Evolutionary conservation across 2,888 invertebrate genomes (phyloP).

Genomic region (Tetragnatha montana): DNA sequence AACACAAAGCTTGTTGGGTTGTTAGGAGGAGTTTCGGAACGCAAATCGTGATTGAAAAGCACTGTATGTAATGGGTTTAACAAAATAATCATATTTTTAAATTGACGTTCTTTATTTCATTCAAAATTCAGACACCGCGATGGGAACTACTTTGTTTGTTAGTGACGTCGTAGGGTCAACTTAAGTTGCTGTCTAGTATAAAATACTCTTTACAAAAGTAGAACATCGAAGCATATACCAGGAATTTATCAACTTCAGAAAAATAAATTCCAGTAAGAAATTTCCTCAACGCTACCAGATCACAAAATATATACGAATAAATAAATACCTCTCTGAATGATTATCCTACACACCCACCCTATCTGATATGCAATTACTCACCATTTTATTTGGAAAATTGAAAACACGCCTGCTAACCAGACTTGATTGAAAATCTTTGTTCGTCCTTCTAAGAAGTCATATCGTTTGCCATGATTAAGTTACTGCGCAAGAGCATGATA

Average conservation of each 20-base stretch:
- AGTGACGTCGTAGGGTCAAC: too few species aligned
- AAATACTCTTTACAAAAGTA: not conserved
- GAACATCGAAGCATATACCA: not conserved
- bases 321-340: not conserved
- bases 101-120: too few species aligned
- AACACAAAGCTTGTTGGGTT: too few species aligned
- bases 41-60: too few species aligned
- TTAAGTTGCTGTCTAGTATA: too few species aligned
- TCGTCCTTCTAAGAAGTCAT: not conserved
- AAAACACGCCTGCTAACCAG: not conserved
- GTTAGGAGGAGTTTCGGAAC: too few species aligned
- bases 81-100: too few species aligned
- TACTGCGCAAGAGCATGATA: constrained; percentile 28
- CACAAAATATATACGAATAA: not conserved
- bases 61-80: too few species aligned
- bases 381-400: not conserved
- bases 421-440: constrained; percentile 37
- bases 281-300: not conserved
- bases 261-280: not conserved
- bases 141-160: too few species aligned
- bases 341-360: not conserved
- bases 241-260: not conserved
- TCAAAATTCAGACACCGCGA: too few species aligned
- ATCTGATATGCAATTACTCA: not conserved
- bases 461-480: constrained; percentile 48